Evolutionary conservation across 2,797 vertebrate species (phyloP).

Genomic region (Glossophaga mutica): DNA sequence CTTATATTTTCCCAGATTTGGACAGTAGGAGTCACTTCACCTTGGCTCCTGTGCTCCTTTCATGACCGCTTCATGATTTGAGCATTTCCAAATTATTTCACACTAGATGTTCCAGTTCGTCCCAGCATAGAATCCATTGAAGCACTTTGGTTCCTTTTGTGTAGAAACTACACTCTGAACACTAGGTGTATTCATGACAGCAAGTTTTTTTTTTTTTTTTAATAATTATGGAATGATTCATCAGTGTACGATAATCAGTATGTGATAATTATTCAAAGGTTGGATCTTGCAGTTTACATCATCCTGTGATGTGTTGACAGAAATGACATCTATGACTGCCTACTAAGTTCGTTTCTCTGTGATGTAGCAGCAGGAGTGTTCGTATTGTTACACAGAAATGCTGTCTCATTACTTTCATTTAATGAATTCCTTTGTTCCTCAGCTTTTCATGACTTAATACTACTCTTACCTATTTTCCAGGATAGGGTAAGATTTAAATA

Average conservation of each 20-base stretch:
- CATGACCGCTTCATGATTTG: neutral
- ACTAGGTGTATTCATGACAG: neutral
- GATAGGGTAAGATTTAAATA: neutral
- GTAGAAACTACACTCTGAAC: neutral
- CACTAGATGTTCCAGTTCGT: neutral
- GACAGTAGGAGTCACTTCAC: neutral
- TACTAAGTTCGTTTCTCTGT: neutral
- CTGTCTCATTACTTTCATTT: neutral
- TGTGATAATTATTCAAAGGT: slow-evolving; percentile 18
- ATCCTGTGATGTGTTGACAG: neutral
- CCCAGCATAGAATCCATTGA: neutral
- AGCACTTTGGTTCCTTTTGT: neutral
- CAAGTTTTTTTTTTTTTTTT: neutral
- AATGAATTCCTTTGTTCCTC: neutral
- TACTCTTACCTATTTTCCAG: neutral
- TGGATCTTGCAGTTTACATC: neutral
- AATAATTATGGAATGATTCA: slow-evolving; percentile 30
- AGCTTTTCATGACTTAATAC: neutral
- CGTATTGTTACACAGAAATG: neutral
- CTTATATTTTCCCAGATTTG: neutral
- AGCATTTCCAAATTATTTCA: neutral
- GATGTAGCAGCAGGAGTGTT: neutral
- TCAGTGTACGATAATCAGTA: neutral
- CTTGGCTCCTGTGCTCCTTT: neutral
- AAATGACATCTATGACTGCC: neutral